Evolutionary conservation across 2,888 invertebrate genomes (phyloP).

Genomic region (Anorthoa munda): DNA sequence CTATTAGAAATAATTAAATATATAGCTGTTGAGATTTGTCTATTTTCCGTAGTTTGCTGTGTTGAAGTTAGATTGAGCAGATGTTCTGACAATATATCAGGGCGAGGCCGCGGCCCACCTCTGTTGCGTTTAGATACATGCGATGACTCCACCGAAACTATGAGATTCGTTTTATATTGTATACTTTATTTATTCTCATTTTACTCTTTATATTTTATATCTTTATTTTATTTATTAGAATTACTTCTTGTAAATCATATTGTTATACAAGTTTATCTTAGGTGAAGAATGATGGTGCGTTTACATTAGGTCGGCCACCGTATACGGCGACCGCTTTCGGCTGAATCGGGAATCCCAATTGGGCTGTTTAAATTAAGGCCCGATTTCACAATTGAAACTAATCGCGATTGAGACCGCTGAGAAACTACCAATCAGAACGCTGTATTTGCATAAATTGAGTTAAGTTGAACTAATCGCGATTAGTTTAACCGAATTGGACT

Average conservation of each 20-base stretch:
- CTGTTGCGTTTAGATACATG: conserved; percentile 68
- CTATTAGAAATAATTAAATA: conserved; percentile 72
- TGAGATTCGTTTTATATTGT: conserved; percentile 61
- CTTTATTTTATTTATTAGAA: conserved; percentile 58
- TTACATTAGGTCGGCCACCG: too few relatives aligned
- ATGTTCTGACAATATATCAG: conserved; percentile 77
- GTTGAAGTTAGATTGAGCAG: conserved; percentile 76
- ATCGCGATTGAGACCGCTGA: too few relatives aligned
- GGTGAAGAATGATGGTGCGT: conserved; percentile 26
- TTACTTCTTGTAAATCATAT: conserved; percentile 53
- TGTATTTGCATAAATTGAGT: too few relatives aligned
- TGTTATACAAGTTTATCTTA: conserved; percentile 58
- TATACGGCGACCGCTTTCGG: too few relatives aligned
- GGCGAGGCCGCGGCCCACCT: conserved; percentile 65
- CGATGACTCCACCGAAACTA: conserved; percentile 56
- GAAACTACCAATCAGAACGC: too few relatives aligned
- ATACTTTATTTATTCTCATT: conserved; percentile 63
- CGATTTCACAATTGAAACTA: too few relatives aligned
- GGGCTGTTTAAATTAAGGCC: too few relatives aligned
- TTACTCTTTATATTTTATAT: conserved; percentile 52
- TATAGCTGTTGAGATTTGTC: conserved; percentile 80
- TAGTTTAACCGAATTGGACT: too few relatives aligned
- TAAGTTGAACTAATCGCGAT: too few relatives aligned
- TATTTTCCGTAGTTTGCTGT: conserved; percentile 88
- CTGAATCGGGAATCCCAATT: too few relatives aligned